Percentiles rank a stretch among this genome's conserved stretches.
Conservation (phyloP, 2,113 vertebrate species). For the Phaethon lepturus region DNA sequence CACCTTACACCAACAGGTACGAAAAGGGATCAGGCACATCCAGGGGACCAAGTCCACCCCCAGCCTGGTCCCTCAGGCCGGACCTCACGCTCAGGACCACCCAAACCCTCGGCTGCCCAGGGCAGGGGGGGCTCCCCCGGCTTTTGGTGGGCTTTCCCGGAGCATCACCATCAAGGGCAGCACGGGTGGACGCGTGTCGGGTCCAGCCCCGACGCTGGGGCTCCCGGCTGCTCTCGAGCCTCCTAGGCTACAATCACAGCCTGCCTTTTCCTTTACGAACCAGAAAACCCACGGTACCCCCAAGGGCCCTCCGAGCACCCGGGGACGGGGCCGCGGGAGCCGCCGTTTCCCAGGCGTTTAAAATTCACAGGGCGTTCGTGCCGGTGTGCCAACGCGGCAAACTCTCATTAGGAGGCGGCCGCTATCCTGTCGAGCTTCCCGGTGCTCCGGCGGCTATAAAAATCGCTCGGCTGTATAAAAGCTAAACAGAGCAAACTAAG, state of each 20-base stretch:
- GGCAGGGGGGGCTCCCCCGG: neutral
- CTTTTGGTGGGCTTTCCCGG: neutral
- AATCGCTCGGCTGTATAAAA: conserved; percentile 63
- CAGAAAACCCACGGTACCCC: conserved; percentile 10
- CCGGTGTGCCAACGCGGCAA: neutral
- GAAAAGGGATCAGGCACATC: neutral
- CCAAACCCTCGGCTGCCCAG: neutral
- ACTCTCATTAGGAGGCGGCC: conserved; percentile 64
- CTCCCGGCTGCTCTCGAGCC: neutral
- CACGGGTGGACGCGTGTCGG: fast-evolving
- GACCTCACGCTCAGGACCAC: neutral
- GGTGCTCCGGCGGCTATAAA: conserved; percentile 60
- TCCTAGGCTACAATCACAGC: conserved; percentile 66
- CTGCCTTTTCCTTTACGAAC: conserved; percentile 59
- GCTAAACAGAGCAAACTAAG: conserved; percentile 31
- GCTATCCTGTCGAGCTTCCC: conserved; percentile 69
- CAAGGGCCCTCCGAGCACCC: conserved; percentile 14
- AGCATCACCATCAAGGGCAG: neutral
- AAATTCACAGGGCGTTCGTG: neutral
- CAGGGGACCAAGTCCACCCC: neutral
- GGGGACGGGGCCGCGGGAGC: neutral
- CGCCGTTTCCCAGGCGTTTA: neutral
- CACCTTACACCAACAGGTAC: neutral
- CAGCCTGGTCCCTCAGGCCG: neutral
- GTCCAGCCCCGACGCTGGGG: fast-evolving